A percentile compares a stretch with the other conserved stretches of the same genome.
Evolutionary conservation across 1,140 invertebrate genomes (phyloP).

Genomic region (Drosophila kurseongensis): DNA sequence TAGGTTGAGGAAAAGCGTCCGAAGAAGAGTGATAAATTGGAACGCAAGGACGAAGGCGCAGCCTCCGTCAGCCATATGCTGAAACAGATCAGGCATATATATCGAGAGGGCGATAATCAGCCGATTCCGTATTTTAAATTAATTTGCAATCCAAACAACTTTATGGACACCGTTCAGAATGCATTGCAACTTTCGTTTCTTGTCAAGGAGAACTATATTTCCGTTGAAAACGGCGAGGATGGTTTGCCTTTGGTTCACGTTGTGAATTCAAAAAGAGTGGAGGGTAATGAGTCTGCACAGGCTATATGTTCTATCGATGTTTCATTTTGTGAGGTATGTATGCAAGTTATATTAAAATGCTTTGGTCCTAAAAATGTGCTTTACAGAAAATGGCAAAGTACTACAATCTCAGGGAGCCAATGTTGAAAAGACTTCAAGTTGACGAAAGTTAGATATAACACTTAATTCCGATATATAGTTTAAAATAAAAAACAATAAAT

Average conservation of each 20-base stretch:
- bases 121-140: conserved; percentile 72
- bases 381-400: conserved; percentile 55
- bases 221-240: conserved; percentile 47
- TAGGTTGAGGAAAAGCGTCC: conserved; percentile 67
- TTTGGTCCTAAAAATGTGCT: background rate
- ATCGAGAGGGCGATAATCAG: conserved; percentile 35
- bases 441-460: conserved; percentile 1
- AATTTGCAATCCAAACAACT: conserved; percentile 63
- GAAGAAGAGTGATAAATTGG: conserved; percentile 54
- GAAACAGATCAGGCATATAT: conserved; percentile 52
- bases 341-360: background rate
- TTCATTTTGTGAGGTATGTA: conserved; percentile 53
- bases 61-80: conserved; percentile 45
- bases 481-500: background rate
- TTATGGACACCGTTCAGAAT: conserved; percentile 72
- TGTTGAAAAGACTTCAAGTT: conserved; percentile 41
- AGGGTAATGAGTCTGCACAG: conserved; percentile 25
- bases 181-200: conserved; percentile 67
- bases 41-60: conserved; percentile 69
- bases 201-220: conserved; percentile 57
- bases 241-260: conserved; percentile 49
- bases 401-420: conserved; percentile 51
- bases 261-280: background rate
- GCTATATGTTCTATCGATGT: conserved; percentile 55
- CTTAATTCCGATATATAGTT: background rate